Base-by-base conservation (phyloP, 2,113 vertebrate species). In the Acinonyx jubatus region DNA sequence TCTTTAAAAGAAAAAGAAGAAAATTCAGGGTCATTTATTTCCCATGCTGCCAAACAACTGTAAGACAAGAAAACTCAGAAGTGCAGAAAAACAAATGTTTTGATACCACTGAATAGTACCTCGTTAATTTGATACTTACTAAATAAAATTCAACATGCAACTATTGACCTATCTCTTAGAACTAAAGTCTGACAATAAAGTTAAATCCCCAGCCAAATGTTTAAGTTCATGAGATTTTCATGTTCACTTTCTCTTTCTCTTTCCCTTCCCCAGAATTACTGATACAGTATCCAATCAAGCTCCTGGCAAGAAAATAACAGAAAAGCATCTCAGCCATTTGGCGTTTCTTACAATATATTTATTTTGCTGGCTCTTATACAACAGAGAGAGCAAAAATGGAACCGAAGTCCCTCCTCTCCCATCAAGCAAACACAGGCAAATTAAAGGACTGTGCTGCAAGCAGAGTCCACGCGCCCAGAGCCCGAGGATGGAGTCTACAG, bases 1-100 rank as follows among this genome's bases (percentile, higher is more conserved):
- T 99, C 99, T 99, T 98, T 38, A 99, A 92, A 81, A 68, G 66
- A 89, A 50, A 61, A 84, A 91, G 29, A 48, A 52, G 48, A 80
- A 92, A 97, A 98, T 97, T 92, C n/a, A 96, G 33, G 90, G 48
- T 97, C 71, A 97, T 94, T 97, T 97, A 85, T 2, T 97, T 98
- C 97, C 86, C 93, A 95, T 7, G 73, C 29, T 79, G 88, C 29
- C 38, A 98, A 96, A 5, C 88, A 38, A 83, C 41, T 85, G 21
- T 33, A 80, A 91, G 52, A 92, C 82, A 66, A 85, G n/a, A 87
- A 93, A 87, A 48, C 7, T 96, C 63, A 81, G 31, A 92, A 50
- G 69, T 80, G 14, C 93, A 92, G 3, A 69, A n/a, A 96, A 89
- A 65, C 33, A 78, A 96, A n/a, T 65, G 50, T 63, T 97, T 76